These are phyloP conservation scores for Mesochorus sp. DNA, from an alignment of 2,888 invertebrate genomes.

Conservation along the genomic window DNA sequence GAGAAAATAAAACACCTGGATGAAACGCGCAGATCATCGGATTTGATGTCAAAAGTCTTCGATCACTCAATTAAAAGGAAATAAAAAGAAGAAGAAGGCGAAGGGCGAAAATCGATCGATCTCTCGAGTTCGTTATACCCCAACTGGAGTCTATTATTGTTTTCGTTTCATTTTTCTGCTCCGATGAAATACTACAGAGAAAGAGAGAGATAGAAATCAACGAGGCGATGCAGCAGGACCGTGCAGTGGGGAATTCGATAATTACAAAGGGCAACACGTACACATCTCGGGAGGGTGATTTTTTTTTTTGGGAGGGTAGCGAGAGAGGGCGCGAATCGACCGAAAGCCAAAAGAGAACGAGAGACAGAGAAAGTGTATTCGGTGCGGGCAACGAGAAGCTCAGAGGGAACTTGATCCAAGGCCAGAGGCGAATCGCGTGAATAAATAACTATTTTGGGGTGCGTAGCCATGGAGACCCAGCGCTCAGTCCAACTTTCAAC, in stretches of 20 bases:
- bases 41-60: no score
- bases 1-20: no score
- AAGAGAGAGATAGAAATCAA: no score
- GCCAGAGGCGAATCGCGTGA: slow-evolving; percentile 76
- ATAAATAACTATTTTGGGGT: slow-evolving; percentile 78
- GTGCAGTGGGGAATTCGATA: slow-evolving; percentile 59
- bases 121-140: slow-evolving; percentile 20
- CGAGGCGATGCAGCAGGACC: slow-evolving; percentile 34
- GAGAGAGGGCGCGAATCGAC: slow-evolving; percentile 28
- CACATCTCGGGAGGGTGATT: slow-evolving; percentile 51
- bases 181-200: slow-evolving; percentile 36
- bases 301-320: slow-evolving; percentile 25
- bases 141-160: slow-evolving; percentile 48
- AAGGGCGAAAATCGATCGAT: background rate
- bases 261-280: slow-evolving; percentile 68
- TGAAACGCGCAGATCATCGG: no score
- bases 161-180: slow-evolving; percentile 54
- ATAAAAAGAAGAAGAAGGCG: no score
- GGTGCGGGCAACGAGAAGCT: slow-evolving; percentile 28
- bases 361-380: slow-evolving; percentile 28
- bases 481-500: slow-evolving; percentile 34
- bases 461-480: slow-evolving; percentile 73
- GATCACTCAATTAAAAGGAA: background rate
- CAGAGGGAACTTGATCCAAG: slow-evolving; percentile 60
- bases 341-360: background rate